These are phyloP conservation scores for Willisornis vidua DNA, from an alignment of 2,113 vertebrate genomes.

Conservation along the genomic window DNA sequence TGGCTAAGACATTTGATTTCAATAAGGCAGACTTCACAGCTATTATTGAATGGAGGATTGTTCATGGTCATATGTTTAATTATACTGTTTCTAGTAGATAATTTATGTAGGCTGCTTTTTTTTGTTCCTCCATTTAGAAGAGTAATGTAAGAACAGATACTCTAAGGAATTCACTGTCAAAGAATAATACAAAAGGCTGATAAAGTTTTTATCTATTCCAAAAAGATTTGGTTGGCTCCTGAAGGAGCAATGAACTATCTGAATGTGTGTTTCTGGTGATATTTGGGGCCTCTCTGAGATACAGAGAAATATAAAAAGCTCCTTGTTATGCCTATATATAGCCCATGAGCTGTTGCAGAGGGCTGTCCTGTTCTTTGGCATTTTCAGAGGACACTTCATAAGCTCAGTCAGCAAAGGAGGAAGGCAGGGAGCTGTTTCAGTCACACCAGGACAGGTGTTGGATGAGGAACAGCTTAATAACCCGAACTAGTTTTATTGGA, in stretches of 20 bases:
- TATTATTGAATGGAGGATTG: neutral
- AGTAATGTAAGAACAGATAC: neutral
- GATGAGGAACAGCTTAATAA: neutral
- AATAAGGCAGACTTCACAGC: neutral
- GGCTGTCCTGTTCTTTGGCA: neutral
- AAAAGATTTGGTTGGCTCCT: neutral
- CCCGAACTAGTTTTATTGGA: neutral
- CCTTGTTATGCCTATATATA: neutral
- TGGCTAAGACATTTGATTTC: neutral
- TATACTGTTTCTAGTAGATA: neutral
- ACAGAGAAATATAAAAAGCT: neutral
- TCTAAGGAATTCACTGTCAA: neutral
- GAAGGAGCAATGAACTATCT: neutral
- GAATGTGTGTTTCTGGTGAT: neutral
- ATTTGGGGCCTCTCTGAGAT: neutral
- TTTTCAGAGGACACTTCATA: neutral
- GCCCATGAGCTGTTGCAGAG: neutral
- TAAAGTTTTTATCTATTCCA: neutral
- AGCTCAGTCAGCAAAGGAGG: neutral
- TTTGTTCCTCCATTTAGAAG: neutral
- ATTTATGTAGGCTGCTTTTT: neutral
- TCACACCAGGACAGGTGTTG: neutral
- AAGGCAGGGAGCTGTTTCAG: neutral
- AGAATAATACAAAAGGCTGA: neutral
- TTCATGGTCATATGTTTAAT: slow-evolving; percentile 8